Base-by-base conservation (phyloP, 2,888 invertebrate species). In the Yponomeuta malinellus region DNA sequence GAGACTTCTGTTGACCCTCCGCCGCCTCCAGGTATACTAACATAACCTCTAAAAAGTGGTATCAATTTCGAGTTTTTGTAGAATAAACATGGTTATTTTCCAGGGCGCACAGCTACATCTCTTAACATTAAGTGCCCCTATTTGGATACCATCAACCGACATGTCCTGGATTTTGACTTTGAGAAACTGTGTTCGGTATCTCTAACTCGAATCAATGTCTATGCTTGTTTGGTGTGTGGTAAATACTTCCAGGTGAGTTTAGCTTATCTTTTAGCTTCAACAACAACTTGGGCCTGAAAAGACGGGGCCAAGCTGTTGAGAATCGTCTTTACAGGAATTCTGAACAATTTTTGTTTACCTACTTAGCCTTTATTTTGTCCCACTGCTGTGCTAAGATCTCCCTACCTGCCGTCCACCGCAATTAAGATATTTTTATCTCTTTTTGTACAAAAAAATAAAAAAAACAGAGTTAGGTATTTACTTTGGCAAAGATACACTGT, bases 131-230 rank as follows among this genome's bases (percentile, higher is more conserved):
- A 97, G 67, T 99, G 99, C 81, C 99, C 99, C 0, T 99, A 99
- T 83, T 91, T 99, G 79, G 99, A 99, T 82, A 99, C 99, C 0
- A 99, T 99, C 73, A 99, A 99, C 87, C 94, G 99, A 71, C 97
- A 98, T 79, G 95, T 98, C 73, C 88, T 99, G 73, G 99, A 99
- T 89, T 99, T 99, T 92, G 99, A 99, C 91, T 99, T 99, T 92
- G 99, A 99, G 88, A 99, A 99, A 86, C 89, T 99, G 37, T 99
- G 99, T 84, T 99, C 99, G 0, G 97, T 99, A 63, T 99, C 99
- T 0, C 87, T 99, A 74, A 99, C 99, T 0, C 95, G 99, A 80
- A 98, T 99, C 77, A 99, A 99, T 93, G 99, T 99, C 52, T 99
- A 99, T 86, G 99, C 99, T 9, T 99, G 99, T 83, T 93, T 99